phyloP scores from a whole-genome alignment of 2,888 invertebrate species.

The Ichneumon xanthorius region DNA sequence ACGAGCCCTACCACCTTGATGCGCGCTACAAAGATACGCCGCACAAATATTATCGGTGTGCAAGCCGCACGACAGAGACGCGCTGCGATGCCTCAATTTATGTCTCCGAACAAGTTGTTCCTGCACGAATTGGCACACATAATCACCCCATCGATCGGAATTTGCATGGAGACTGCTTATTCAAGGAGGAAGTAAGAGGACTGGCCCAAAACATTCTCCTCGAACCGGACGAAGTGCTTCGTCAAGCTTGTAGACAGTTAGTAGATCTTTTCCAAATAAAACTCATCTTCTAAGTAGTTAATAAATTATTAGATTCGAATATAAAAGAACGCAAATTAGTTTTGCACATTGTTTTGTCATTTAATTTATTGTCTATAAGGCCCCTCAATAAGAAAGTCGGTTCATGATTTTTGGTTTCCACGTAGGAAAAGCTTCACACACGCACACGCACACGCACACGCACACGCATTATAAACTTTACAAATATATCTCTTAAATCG shows the following conservation, averaged over 20 bases:
- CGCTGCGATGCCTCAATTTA: conserved; percentile 3
- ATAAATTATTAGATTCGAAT: neutral
- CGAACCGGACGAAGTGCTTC: neutral
- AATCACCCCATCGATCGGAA: neutral
- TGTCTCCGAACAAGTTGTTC: neutral
- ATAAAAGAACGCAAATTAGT: too few relatives aligned
- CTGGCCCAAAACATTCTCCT: neutral
- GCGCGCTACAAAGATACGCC: too few relatives aligned
- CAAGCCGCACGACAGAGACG: neutral
- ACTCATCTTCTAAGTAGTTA: neutral
- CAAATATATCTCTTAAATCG: too few relatives aligned
- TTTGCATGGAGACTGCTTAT: neutral
- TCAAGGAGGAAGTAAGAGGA: neutral
- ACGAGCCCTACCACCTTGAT: too few relatives aligned
- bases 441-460: too few relatives aligned
- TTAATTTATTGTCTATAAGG: too few relatives aligned
- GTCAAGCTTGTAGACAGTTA: neutral
- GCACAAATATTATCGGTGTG: too few relatives aligned
- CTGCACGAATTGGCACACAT: neutral
- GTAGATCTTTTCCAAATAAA: neutral
- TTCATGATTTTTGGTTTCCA: too few relatives aligned
- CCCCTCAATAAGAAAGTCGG: too few relatives aligned
- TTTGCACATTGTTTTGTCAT: too few relatives aligned
- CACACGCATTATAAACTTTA: too few relatives aligned
- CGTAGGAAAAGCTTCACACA: too few relatives aligned